phyloP scores from a whole-genome alignment of 2,797 vertebrate species.

The Pseudotriccus pelzelni region DNA sequence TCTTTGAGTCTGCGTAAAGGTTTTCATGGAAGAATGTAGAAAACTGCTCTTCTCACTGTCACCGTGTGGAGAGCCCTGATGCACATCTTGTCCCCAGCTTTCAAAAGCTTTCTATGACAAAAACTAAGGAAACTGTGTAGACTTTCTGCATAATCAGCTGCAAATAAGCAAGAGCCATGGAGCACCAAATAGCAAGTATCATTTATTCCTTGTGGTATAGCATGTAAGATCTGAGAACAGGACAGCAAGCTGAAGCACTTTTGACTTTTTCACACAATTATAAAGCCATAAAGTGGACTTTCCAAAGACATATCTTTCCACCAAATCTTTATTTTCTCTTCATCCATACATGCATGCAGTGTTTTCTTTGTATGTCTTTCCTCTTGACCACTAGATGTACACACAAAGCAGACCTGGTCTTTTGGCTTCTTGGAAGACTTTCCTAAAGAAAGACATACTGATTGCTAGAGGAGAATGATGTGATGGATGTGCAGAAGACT shows the following conservation, averaged over 20 bases:
- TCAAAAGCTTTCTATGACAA: neutral
- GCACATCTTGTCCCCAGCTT: neutral
- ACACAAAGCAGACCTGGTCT: neutral
- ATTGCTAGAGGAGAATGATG: conserved; percentile 8
- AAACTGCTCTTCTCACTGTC: neutral
- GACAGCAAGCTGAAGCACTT: neutral
- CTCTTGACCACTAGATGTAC: neutral
- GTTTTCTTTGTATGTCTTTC: neutral
- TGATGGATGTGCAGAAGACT: neutral
- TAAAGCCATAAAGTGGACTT: neutral
- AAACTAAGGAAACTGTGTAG: neutral
- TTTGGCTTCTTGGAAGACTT: conserved; percentile 29
- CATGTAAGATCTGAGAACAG: neutral
- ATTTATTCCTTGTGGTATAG: neutral
- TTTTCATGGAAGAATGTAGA: neutral
- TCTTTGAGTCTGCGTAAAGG: neutral
- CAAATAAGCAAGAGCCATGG: neutral
- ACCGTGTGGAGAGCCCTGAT: neutral
- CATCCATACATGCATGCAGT: neutral
- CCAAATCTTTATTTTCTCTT: neutral
- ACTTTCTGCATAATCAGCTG: neutral
- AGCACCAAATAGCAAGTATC: neutral
- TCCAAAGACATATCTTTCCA: neutral
- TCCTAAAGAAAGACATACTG: neutral
- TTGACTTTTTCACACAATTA: neutral